phyloP scores from a whole-genome alignment of 2,113 vertebrate genomes.

The Rhinoderma darwinii region DNA sequence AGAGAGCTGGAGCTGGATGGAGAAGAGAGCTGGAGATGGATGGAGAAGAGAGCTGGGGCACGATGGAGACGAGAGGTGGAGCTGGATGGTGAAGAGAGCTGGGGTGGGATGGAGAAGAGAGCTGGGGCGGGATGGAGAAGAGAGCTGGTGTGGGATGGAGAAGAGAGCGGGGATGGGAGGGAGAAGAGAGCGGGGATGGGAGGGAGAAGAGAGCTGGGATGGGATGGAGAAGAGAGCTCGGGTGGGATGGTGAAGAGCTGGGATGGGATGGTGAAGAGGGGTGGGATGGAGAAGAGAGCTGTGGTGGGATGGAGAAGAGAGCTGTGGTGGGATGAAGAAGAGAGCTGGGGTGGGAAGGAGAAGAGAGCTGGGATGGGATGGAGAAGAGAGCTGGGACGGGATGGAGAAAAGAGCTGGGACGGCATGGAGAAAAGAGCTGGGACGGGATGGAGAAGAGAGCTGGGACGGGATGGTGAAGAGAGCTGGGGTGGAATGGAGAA shows the following conservation, averaged over 20 bases:
- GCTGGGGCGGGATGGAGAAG: too few relatives aligned
- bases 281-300: not conserved
- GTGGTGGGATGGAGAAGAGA: not conserved
- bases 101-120: too few relatives aligned
- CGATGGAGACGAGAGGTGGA: not conserved
- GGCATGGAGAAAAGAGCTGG: not conserved
- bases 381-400: too few relatives aligned
- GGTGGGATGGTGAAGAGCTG: not conserved
- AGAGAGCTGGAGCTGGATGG: too few relatives aligned
- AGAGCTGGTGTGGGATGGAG: not conserved
- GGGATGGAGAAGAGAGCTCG: not conserved
- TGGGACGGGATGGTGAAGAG: not conserved
- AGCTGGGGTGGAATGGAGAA: not conserved
- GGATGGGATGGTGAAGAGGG: not conserved
- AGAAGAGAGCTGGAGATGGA: not conserved
- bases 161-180: not conserved
- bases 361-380: too few relatives aligned
- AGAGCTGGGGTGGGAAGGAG: not conserved
- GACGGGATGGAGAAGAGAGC: not conserved
- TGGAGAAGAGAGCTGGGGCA: not conserved
- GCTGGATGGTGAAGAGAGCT: not conserved
- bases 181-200: too few relatives aligned
- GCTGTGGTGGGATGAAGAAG: not conserved
- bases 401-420: too few relatives aligned
- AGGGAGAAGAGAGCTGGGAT: not conserved